A percentile compares a stretch with the other conserved stretches of the same genome.
These are phyloP conservation scores for Gymnopithys bicolor DNA, from an alignment of 2,797 vertebrate genomes.

Conservation along the genomic window DNA sequence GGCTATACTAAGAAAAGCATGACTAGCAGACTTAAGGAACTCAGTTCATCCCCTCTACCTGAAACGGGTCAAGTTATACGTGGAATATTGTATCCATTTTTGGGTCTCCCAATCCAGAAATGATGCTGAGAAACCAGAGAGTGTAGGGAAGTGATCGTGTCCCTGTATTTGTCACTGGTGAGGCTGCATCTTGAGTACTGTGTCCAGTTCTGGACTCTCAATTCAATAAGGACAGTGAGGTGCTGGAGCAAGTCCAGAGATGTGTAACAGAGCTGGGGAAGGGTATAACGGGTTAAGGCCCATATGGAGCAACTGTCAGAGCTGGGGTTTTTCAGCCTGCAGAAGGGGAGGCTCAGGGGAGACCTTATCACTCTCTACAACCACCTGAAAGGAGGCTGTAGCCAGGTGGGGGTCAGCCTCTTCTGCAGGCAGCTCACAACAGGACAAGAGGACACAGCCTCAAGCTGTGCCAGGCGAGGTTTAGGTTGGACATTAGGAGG, in stretches of 20 bases:
- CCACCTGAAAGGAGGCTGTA: not conserved
- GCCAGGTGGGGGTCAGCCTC: not conserved
- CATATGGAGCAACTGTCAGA: not conserved
- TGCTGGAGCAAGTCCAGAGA: not conserved
- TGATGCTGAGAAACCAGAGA: not conserved
- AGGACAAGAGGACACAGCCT: not conserved
- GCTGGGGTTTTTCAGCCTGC: not conserved
- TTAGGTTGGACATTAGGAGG: not conserved
- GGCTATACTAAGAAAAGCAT: not conserved
- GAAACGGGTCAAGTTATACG: not conserved
- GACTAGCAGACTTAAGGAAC: not conserved
- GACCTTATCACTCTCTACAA: not conserved
- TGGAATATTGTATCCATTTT: not conserved
- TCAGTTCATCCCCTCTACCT: not conserved
- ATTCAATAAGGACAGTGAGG: not conserved
- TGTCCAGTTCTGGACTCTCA: not conserved
- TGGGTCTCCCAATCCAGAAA: not conserved
- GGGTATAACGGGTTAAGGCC: not conserved
- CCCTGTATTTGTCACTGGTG: not conserved
- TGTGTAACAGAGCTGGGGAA: not conserved
- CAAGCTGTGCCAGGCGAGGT: not conserved
- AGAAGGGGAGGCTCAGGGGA: not conserved
- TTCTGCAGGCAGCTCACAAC: not conserved
- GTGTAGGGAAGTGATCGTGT: not conserved
- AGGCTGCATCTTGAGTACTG: not conserved